Percentiles rank a stretch among this genome's conserved stretches.
Conservation (phyloP, 2,888 invertebrate genomes). For the Archips xylosteana region DNA sequence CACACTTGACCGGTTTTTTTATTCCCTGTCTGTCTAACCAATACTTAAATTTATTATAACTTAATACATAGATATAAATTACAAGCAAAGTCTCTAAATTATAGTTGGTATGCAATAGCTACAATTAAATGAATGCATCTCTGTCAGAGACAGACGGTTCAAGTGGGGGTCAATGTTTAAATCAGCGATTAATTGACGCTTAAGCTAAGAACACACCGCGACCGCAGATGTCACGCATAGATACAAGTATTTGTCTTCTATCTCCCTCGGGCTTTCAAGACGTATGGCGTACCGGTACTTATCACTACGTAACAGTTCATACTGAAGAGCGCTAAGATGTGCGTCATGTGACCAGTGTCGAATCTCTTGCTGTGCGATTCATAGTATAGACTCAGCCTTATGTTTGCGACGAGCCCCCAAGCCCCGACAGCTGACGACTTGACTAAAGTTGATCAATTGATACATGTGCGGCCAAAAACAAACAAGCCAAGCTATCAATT, state of each 20-base stretch:
- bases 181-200: slow-evolving; percentile 47
- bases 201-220: background rate
- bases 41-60: too few relatives aligned
- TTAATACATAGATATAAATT: background rate
- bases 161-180: slow-evolving; percentile 48
- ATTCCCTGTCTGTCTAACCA: too few relatives aligned
- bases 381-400: background rate
- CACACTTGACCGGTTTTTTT: too few relatives aligned
- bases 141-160: slow-evolving; percentile 41
- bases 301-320: background rate
- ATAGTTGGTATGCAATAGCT: slow-evolving; percentile 17
- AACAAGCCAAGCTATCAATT: slow-evolving; percentile 10
- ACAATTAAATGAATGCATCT: slow-evolving; percentile 31
- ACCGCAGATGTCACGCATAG: background rate
- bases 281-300: background rate
- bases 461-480: slow-evolving; percentile 24
- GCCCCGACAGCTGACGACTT: slow-evolving; percentile 14
- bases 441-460: slow-evolving; percentile 27
- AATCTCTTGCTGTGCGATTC: background rate
- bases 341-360: background rate
- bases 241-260: background rate
- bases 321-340: background rate
- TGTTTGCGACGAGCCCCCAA: slow-evolving; percentile 31
- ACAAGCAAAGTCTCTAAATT: background rate
- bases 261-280: background rate